Base-by-base conservation (phyloP, 2,113 vertebrate genomes). In the Turdus rufiventris region DNA sequence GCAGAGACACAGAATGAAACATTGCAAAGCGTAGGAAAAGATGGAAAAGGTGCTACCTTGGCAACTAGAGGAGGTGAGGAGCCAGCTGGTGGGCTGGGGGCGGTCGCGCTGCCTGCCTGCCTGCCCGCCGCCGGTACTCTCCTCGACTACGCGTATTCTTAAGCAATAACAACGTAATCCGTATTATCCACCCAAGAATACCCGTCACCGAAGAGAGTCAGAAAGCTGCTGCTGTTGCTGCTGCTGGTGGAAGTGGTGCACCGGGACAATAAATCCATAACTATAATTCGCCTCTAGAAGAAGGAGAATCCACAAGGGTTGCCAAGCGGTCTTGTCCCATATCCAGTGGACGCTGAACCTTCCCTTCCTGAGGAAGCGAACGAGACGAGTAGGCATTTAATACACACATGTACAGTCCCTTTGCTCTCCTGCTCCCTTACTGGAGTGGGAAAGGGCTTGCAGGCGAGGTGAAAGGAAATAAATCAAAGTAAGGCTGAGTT, bases 111-210 rank as follows among this genome's bases (percentile, higher is more conserved):
- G 96, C 97, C 97, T 96, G 93, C 97, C 96, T 96, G 97, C 97
- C 97, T 97, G 97, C 98, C 98, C 98, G 99, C 98, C 98, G 99
- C 98, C 98, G 98, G 98, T 98, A 99, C 99, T 99, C 99, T 99
- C 99, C 99, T 99, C 99, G 99, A 99, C 99, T 99, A 99, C 99
- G 99, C 99, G 99, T 99, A 99, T 99, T 99, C 99, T 99, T 99
- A 99, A 99, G 99, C 99, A 99, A 99, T 99, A 99, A 99, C 99
- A 99, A 99, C 99, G 99, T 99, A 99, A 99, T 99, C 99, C 99
- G 99, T 99, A 99, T 99, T 99, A 99, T 99, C 99, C 99, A 99
- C 99, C 99, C 99, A 99, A 99, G 99, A 99, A 99, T 99, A 99
- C 99, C 99, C 99, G 99, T 99, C 99, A 99, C 99, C 99, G 99